Conservation (phyloP, 2,113 vertebrate species). For the Delphinus delphis region DNA sequence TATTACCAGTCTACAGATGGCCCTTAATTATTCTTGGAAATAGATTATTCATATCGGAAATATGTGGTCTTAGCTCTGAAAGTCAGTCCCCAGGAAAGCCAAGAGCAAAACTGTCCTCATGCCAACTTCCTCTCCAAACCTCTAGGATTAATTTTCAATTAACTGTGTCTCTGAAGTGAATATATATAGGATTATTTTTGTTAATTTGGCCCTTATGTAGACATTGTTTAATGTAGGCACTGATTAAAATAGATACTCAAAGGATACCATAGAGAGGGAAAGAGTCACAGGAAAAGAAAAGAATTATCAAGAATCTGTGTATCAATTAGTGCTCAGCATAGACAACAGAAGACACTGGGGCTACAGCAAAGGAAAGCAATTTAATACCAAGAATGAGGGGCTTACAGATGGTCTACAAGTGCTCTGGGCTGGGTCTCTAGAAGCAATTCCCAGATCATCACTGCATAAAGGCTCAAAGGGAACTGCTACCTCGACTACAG, state of each 20-base stretch:
- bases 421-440: not conserved
- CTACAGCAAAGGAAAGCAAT: not conserved
- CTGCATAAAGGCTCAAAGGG: not conserved
- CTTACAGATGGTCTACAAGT: not conserved
- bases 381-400: not conserved
- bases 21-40: not conserved
- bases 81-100: not conserved
- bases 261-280: not conserved
- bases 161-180: not conserved
- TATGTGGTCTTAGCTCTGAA: not conserved
- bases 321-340: not conserved
- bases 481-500: not conserved
- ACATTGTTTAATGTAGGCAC: not conserved
- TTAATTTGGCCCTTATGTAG: not conserved
- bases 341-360: not conserved
- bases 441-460: not conserved
- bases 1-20: not conserved
- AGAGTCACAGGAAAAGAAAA: not conserved
- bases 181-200: not conserved
- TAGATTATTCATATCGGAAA: not conserved
- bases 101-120: not conserved
- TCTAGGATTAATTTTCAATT: conserved; percentile 33
- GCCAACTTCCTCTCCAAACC: not conserved
- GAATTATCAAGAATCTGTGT: not conserved
- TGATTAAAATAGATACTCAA: conserved; percentile 1